A percentile compares a stretch with the other conserved stretches of the same genome.
Evolutionary conservation across 2,888 invertebrate species (phyloP).

Genomic region (Pegoplata infirma): DNA sequence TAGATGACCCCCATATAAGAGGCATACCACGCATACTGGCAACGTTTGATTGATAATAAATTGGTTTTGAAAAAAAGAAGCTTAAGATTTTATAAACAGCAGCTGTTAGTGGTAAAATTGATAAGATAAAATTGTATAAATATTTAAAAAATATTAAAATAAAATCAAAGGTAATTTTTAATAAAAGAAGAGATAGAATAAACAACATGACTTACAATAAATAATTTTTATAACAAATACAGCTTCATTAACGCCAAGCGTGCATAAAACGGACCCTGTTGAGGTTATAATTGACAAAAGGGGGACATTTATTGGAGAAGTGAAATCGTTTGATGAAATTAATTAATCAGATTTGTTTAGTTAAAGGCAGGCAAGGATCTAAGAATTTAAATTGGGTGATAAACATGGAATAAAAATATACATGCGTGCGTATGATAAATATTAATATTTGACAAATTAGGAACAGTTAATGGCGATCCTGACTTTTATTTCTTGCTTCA

Average conservation of each 20-base stretch:
- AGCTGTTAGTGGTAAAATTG: constrained; percentile 35
- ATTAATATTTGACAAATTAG: too few species aligned
- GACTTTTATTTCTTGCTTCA: too few species aligned
- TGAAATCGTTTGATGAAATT: too few species aligned
- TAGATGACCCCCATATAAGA: constrained; percentile 45
- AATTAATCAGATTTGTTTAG: too few species aligned
- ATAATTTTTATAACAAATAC: not conserved
- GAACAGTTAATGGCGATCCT: too few species aligned
- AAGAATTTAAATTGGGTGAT: too few species aligned
- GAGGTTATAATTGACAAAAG: not conserved
- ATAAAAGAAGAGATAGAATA: constrained; percentile 15
- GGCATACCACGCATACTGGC: constrained; percentile 5
- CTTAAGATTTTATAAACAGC: constrained; percentile 26
- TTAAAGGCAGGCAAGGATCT: too few species aligned
- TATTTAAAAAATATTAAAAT: constrained; percentile 41
- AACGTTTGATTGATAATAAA: constrained; percentile 54
- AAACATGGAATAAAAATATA: too few species aligned
- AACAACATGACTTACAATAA: not conserved
- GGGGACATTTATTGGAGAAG: not conserved
- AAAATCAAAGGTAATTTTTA: constrained; percentile 48
- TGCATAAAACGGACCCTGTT: not conserved
- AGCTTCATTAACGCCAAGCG: constrained; percentile 34
- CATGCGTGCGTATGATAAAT: too few species aligned
- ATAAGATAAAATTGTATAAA: constrained; percentile 50
- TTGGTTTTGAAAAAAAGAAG: constrained; percentile 24